Evolutionary conservation across 2,113 vertebrate genomes (phyloP), one percentile per base, ranked within the genome.

Genomic region (Alces alces): DNA sequence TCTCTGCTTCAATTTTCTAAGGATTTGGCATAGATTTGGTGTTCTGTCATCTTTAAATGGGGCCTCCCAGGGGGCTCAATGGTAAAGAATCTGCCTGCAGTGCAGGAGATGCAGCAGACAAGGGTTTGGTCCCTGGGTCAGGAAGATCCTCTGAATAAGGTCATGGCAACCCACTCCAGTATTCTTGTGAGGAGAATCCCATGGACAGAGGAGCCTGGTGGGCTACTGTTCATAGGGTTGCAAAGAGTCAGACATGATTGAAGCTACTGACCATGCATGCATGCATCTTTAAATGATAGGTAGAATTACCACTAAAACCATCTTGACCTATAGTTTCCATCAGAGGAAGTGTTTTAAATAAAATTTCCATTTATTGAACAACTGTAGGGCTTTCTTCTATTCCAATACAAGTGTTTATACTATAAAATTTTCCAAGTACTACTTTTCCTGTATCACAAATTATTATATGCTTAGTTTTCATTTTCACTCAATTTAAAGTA

Each of bases 331-430:
- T 12, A 92, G 43, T 19, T 61, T 84, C 84, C 30, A 85, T 55
- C 61, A 45, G 25, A 96, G 9, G 47, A 84, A 64, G 55, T 60
- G 39, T 84, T 89, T 78, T 64, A 61, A 89, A 89, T 85, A 82
- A 94, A 96, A 82, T 80, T 82, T 91, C 12, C 52, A 91, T 86
- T 84, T 91, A 86, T 43, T 91, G 86, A 86, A 66, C 58, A 76
- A n/a, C n/a, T 57, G 25, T 86, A 45, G 19, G 30, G 45, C 27
- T 92, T 92, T 78, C 14, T 89, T 92, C 19, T 89, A 47, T 88
- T 78, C 27, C 39, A 57, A 43, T 78, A 43, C 43, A 50, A 85
- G 21, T 70, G 21, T 70, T 89, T 66, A 94, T 89, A n/a, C 85
- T 97, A 92, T 76, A 93, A 66, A 95, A 54, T 89, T 85, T 30